Conservation (phyloP, 2,888 invertebrate species). For the Pachycephus smyrnensis region DNA sequence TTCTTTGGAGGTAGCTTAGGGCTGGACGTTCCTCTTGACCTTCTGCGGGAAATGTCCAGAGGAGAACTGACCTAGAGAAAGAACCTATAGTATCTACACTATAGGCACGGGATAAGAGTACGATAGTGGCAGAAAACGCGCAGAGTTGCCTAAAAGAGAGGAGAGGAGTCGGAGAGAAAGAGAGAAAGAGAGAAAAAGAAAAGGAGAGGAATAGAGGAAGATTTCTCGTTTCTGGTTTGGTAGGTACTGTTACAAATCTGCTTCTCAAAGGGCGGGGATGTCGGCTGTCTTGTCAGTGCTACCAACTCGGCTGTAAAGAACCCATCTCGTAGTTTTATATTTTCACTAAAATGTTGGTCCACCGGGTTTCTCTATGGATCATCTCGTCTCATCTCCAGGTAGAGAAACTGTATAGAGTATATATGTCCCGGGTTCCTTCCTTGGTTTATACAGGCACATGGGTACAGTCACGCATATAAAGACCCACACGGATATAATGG, state of each 20-base stretch:
- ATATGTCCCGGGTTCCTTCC: too few species aligned
- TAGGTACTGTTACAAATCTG: conserved; percentile 51
- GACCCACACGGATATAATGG: too few species aligned
- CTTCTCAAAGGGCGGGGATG: conserved; percentile 54
- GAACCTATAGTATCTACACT: background rate
- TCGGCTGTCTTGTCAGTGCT: conserved; percentile 62
- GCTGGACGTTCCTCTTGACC: too few species aligned
- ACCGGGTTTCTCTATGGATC: conserved; percentile 39
- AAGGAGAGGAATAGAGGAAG: conserved; percentile 9
- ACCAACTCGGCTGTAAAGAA: conserved; percentile 59
- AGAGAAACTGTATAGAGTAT: background rate
- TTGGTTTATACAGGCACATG: too few species aligned
- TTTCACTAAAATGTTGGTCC: conserved; percentile 40
- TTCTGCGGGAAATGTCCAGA: too few species aligned
- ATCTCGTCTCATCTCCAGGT: conserved; percentile 37
- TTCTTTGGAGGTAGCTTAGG: too few species aligned
- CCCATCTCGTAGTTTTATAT: conserved; percentile 55
- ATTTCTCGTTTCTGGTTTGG: conserved; percentile 41
- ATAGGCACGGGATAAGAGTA: conserved; percentile 29
- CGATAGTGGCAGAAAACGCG: conserved; percentile 27
- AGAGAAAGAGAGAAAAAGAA: background rate
- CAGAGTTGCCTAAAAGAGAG: conserved; percentile 36
- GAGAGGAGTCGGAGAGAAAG: conserved; percentile 13
- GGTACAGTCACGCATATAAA: too few species aligned
- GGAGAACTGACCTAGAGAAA: too few species aligned